A percentile compares a stretch with the other conserved stretches of the same genome.
phyloP scores from a whole-genome alignment of 2,888 invertebrate genomes.

The Drosophila engyochracea region DNA sequence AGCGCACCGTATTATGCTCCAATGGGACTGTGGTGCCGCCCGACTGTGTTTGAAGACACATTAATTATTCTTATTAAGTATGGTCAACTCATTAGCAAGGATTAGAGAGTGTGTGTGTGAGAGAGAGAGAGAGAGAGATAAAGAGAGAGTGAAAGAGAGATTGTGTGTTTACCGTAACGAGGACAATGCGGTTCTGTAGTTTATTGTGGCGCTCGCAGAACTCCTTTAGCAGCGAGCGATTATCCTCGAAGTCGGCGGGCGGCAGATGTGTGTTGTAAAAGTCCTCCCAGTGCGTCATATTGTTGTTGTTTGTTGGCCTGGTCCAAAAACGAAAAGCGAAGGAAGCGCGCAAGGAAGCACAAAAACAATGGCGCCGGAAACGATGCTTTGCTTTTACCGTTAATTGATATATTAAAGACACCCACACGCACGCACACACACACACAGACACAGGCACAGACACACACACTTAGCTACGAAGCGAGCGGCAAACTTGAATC shows the following conservation, averaged over 20 bases:
- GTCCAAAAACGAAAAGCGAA: slow-evolving; percentile 21
- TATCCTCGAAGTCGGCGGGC: slow-evolving; percentile 92
- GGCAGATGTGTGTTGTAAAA: slow-evolving; percentile 93
- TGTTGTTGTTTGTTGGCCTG: slow-evolving; percentile 21
- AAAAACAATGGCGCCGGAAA: slow-evolving; percentile 64
- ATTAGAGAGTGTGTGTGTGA: not conserved
- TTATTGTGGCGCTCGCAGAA: slow-evolving; percentile 91
- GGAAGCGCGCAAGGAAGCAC: slow-evolving; percentile 69
- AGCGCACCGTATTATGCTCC: slow-evolving; percentile 98
- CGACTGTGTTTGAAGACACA: slow-evolving; percentile 87
- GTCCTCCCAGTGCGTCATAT: slow-evolving; percentile 91
- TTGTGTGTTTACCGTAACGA: slow-evolving; percentile 90
- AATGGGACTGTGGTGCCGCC: slow-evolving; percentile 98
- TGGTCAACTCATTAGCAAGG: slow-evolving; percentile 27
- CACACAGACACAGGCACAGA: not conserved
- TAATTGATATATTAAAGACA: slow-evolving; percentile 63
- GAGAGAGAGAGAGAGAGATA: not conserved
- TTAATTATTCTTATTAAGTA: slow-evolving; percentile 11
- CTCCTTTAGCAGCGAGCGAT: slow-evolving; percentile 89
- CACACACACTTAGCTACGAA: slow-evolving; percentile 29
- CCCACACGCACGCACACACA: slow-evolving; percentile 5
- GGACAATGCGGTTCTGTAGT: slow-evolving; percentile 89
- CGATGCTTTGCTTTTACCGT: slow-evolving; percentile 58
- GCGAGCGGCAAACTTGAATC: slow-evolving; percentile 29
- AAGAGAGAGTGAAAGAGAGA: not conserved